Evolutionary conservation across 1,140 invertebrate species (phyloP), one percentile per base, ranked within the genome.

Genomic region (Anadara kagoshimensis): DNA sequence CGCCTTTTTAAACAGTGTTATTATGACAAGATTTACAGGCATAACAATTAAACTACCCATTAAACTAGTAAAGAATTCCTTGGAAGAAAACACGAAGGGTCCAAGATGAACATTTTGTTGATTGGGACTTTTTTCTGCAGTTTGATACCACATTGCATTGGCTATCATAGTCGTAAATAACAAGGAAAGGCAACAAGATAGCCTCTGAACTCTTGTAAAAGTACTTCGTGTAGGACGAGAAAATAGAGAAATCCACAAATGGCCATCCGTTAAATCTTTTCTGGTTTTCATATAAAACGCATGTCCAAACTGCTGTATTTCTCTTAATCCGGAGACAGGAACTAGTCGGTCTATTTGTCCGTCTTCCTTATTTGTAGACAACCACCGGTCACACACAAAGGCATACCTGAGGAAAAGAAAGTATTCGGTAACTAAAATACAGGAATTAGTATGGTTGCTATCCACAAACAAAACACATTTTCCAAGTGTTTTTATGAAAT

Each of bases 11-110:
- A 90, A 90, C 1, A 90, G 69, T 4, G 83, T 86, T 0, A 91
- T 86, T 68, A 91, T 88, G 29, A 91, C n/a, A 68, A 92, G 89
- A 70, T 87, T 90, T 0, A 90, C 86, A 8, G 90, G 90, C 70
- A 92, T 91, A 14, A 91, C 90, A 20, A 87, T 85, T 2, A 88
- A 51, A 62, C 83, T 87, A 18, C 76, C 80, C 0, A 81, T 64
- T 24, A 88, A 67, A 56, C 87, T 87, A n/a, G 85, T 82, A 26
- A 72, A 45, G 14, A 81, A 66, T 63, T 81, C 77, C 65, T 79
- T 75, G 10, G 75, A 45, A 0, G 80, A 77, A 53, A 81, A 75
- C 67, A 22, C n/a, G n/a, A 81, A 77, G 0, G 80, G 80, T 22
- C 80, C 80, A 22, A 81, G 56, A n/a, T 73, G 69, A 12, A 78